Evolutionary conservation across 2,888 invertebrate species (phyloP), one percentile per base, ranked within the genome.

Genomic region (Orthosia gothica): DNA sequence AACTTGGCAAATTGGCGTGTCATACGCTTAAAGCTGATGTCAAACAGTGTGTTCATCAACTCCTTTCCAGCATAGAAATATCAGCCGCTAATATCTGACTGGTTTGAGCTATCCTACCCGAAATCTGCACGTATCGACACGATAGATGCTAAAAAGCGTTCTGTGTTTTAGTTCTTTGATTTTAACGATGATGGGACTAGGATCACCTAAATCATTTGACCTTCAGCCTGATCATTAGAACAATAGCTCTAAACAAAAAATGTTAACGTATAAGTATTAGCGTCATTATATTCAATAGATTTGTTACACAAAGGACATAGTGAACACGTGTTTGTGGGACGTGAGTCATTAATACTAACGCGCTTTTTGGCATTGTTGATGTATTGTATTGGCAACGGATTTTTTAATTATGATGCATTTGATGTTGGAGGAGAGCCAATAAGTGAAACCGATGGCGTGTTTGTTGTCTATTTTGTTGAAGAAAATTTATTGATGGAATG

Each of bases 311-410:
- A 93, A 92, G 91, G 90, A 93, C 93, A 91, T 89, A 92, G 92
- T 93, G 91, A 92, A 96, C 96, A 96, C 93, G 94, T 96, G 96
- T 96, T 94, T 93, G 92, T 93, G 89, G 90, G 93, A 96, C 95
- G 96, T 96, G 96, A 96, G 91, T 96, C 96, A 96, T 96, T 96
- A 96, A 90, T 86, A 92, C 85, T 77, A 88, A 88, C 86, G 83
- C 87, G 88, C 85, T 91, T 95, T 95, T 96, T 95, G 95, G 96
- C 92, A 93, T 94, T 95, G 95, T 94, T 95, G 91, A 91, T 91
- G 94, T 93, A 96, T 96, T 96, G 95, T 95, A 94, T 94, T 93
- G 94, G 93, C 89, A 89, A 67, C 12, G 70, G 76, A 81, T 88
- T 87, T 91, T 90, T 90, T 91, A 91, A 93, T 93, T 91, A 89